Evolutionary conservation across 2,888 invertebrate genomes (phyloP).

Genomic region (Leptinotarsa juncta): DNA sequence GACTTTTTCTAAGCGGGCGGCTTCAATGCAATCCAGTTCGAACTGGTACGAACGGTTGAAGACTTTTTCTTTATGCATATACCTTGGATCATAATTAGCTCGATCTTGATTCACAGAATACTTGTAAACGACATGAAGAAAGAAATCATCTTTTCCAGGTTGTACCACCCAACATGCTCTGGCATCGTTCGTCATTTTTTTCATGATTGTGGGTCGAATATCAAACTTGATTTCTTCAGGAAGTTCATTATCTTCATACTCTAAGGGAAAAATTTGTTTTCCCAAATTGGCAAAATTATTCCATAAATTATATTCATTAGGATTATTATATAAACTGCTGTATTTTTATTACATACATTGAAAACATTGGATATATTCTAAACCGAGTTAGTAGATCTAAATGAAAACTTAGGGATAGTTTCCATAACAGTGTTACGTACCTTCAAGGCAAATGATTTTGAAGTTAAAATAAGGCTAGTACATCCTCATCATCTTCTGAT

Average conservation of each 20-base stretch:
- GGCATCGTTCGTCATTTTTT: slow-evolving; percentile 67
- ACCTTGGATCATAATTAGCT: slow-evolving; percentile 55
- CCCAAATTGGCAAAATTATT: slow-evolving; percentile 59
- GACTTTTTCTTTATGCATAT: slow-evolving; percentile 58
- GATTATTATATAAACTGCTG: too few species aligned
- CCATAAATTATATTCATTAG: too few species aligned
- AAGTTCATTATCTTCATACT: slow-evolving; percentile 63
- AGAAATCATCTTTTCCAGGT: slow-evolving; percentile 69
- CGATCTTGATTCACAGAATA: slow-evolving; percentile 57
- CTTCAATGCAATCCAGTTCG: slow-evolving; percentile 69
- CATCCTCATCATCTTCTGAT: too few species aligned
- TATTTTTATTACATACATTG: too few species aligned
- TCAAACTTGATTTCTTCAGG: slow-evolving; percentile 57
- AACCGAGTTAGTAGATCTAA: too few species aligned
- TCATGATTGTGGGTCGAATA: slow-evolving; percentile 58
- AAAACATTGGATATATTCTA: too few species aligned
- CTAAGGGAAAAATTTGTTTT: slow-evolving; percentile 68
- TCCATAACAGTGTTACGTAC: too few species aligned
- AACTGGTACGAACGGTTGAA: slow-evolving; percentile 71
- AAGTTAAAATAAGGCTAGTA: too few species aligned
- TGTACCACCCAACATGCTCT: slow-evolving; percentile 71
- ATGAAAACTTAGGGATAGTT: too few species aligned
- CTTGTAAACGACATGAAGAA: slow-evolving; percentile 67
- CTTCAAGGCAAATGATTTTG: too few species aligned
- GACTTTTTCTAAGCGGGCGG: slow-evolving; percentile 61